phyloP scores from a whole-genome alignment of 2,888 invertebrate genomes.

The Halictus ligatus region DNA sequence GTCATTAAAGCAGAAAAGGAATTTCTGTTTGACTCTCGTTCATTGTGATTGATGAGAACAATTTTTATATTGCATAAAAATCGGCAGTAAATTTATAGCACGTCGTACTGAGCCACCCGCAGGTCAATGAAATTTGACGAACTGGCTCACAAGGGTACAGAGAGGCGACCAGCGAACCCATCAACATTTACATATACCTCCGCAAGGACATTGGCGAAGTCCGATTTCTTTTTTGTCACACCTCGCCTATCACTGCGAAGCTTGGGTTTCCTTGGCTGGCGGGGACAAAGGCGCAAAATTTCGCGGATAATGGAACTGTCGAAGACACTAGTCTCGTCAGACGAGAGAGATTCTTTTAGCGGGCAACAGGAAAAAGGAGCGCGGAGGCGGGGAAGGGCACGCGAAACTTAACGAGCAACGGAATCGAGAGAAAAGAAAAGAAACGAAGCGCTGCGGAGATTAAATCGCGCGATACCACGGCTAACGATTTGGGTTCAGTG shows the following conservation, averaged over 20 bases:
- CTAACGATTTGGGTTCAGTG: conserved; percentile 58
- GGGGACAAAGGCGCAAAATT: not conserved
- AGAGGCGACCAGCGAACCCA: too few species aligned
- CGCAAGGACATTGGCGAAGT: not conserved
- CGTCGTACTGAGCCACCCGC: too few species aligned
- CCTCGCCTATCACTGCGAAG: not conserved
- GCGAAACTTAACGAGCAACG: conserved; percentile 61
- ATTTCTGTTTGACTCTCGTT: too few species aligned
- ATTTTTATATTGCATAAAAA: too few species aligned
- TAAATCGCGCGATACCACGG: conserved; percentile 68
- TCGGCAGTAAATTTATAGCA: too few species aligned
- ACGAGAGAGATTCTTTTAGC: conserved; percentile 5
- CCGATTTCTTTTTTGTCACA: not conserved
- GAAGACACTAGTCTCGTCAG: not conserved
- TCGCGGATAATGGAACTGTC: conserved; percentile 11
- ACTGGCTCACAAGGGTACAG: too few species aligned
- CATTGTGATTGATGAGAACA: not conserved
- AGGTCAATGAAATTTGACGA: too few species aligned
- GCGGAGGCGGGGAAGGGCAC: conserved; percentile 20
- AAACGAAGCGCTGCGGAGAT: conserved; percentile 55
- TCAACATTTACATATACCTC: too few species aligned
- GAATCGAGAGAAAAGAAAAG: conserved; percentile 43
- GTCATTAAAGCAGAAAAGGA: too few species aligned
- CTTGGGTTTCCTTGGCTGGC: not conserved
- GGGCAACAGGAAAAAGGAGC: conserved; percentile 45